These are phyloP conservation scores for Cataglyphis hispanica DNA, from an alignment of 1,140 invertebrate genomes.

Conservation along the genomic window DNA sequence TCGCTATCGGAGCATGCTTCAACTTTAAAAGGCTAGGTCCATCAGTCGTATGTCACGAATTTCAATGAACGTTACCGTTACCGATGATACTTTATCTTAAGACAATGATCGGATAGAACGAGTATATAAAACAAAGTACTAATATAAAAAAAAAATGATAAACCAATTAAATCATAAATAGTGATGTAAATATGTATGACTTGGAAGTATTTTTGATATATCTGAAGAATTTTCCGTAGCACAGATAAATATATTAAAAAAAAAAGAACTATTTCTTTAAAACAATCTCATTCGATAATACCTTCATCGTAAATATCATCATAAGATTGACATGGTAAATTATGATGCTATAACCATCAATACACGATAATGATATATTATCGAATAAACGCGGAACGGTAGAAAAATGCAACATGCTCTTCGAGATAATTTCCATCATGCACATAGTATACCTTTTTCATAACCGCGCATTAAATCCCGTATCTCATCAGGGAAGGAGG, in stretches of 20 bases:
- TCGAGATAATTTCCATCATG: slow-evolving; percentile 30
- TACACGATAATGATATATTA: background rate
- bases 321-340: background rate
- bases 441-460: slow-evolving; percentile 8
- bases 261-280: background rate
- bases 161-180: background rate
- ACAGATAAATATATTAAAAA: background rate
- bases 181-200: background rate
- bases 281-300: background rate
- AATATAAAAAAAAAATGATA: background rate
- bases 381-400: background rate
- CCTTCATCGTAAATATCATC: background rate
- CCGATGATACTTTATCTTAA: background rate
- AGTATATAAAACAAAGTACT: background rate
- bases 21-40: slow-evolving; percentile 29
- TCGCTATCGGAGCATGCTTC: slow-evolving; percentile 19
- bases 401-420: background rate
- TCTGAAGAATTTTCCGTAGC: background rate
- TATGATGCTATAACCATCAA: background rate
- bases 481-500: slow-evolving; percentile 30
- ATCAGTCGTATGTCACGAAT: slow-evolving; percentile 25
- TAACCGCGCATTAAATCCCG: background rate
- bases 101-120: background rate
- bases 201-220: background rate
- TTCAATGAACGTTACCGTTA: background rate